Evolutionary conservation across 2,113 vertebrate species (phyloP).

Genomic region (Ceyx melanurus): DNA sequence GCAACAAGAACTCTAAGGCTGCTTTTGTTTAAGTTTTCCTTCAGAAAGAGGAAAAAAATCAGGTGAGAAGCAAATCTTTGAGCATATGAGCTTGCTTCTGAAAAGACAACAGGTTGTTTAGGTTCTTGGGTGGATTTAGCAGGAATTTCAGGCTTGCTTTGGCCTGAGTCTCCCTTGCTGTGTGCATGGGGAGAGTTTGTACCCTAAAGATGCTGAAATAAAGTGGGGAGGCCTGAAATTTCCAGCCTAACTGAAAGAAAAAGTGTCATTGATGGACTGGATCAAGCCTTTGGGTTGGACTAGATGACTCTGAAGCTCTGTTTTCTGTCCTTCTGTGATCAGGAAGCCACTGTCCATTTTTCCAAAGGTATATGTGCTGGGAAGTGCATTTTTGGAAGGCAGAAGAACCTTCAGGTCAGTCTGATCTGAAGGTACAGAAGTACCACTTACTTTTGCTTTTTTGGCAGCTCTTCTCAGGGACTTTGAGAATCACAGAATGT

Average conservation of each 20-base stretch:
- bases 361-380: background rate
- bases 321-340: background rate
- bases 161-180: background rate
- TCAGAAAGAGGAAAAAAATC: background rate
- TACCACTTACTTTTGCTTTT: background rate
- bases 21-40: background rate
- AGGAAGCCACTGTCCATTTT: background rate
- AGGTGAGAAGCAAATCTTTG: background rate
- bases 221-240: background rate
- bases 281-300: background rate
- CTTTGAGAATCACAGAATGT: no score
- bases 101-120: background rate
- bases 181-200: background rate
- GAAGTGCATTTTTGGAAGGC: background rate
- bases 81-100: background rate
- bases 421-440: background rate
- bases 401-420: background rate
- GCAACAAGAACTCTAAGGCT: background rate
- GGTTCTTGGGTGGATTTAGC: background rate
- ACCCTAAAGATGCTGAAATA: background rate
- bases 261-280: rapidly evolving
- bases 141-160: background rate
- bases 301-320: background rate
- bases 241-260: background rate
- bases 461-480: background rate